Evolutionary conservation across 1,140 invertebrate species (phyloP), one percentile per base, ranked within the genome.

Genomic region (Anoplolepis gracilipes): DNA sequence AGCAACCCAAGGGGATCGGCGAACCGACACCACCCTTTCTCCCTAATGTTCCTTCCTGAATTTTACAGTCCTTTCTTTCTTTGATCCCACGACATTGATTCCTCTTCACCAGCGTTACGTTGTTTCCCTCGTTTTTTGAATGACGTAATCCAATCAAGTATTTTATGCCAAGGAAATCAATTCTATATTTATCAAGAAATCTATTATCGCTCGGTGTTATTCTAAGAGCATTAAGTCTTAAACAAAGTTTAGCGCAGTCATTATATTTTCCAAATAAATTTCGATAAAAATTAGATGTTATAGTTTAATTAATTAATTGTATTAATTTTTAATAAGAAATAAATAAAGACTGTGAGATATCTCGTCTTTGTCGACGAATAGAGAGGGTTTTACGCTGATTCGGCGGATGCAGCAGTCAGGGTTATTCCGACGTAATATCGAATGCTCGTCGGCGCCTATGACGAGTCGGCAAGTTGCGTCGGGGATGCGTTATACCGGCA

Each of bases 11-110:
- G 86, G 78, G 81, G 88, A 93, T 90, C 90, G 90, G 90, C 91
- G 89, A 92, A 93, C 88, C 92, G 89, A 88, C 84, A 85, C 87
- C 85, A 85, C 85, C 79, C 89, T 69, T 59, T 85, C 76, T 49
- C 77, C 81, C 87, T 88, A 88, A 88, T 88, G 75, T 85, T 87
- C 84, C 84, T 90, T 90, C 84, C 84, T 86, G 88, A 81, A 88
- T 90, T 90, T 90, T 90, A 87, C 88, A 89, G 69, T 82, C 81
- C 62, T 85, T 85, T 75, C 85, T 88, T 67, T 62, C 33, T 61
- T 85, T 49, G 55, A 39, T 55, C 59, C 53, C 55, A 53, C 28
- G 42, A 22, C 75, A 78, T 61, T 61, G 61, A 72, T 53, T 57
- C 61, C 28, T 62, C 30, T 16, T 30, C 16, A 7, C 39, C 13